Evolutionary conservation across 2,888 invertebrate species (phyloP), one percentile per base, ranked within the genome.

Genomic region (Tinea pellionella): DNA sequence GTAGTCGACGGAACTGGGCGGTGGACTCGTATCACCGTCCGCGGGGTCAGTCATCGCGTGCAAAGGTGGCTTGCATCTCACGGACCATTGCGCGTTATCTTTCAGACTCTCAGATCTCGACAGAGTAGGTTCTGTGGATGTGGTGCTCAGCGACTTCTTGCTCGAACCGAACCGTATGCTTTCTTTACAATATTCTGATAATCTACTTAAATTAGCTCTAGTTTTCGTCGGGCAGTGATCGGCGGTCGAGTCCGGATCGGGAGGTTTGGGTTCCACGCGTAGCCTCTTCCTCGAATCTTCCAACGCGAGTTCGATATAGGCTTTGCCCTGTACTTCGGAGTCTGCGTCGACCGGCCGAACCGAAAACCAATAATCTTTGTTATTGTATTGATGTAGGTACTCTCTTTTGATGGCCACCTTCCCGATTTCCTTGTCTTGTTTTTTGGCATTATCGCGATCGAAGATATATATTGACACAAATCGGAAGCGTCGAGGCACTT

Each of bases 311-410:
- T 95, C 94, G 67, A 96, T 91, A 74, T 96, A 94, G 57, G 93
- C 95, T 88, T 96, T 96, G 65, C 94, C 96, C 82, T 96, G 96
- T 61, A 96, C 96, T 83, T 97, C 96, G 0, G 95, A 94, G 77
- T 96, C 95, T 1, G 94, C 94, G 80, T 96, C 96, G 24, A 96
- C 94, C 30, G 94, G 92, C 69, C 92, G 90, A 77, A 95, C 82
- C 59, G 94, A 91, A 77, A 97, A 96, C 97, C 97, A 97, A 75
- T 96, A 94, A 78, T 97, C 97, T 73, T 95, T 96, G 75, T 95
- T 94, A 81, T 96, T 95, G 81, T 96, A 96, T 65, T 92, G 91
- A 69, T 94, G 92, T 66, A 97, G 86, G 71, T 96, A 95, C 74
- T 96, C 95, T 63, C 95, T 91, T 75, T 94, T 94, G 75, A 97